A percentile compares a stretch with the other conserved stretches of the same genome.
Evolutionary conservation across 2,888 invertebrate genomes (phyloP).

Genomic region (Calameuta filiformis): DNA sequence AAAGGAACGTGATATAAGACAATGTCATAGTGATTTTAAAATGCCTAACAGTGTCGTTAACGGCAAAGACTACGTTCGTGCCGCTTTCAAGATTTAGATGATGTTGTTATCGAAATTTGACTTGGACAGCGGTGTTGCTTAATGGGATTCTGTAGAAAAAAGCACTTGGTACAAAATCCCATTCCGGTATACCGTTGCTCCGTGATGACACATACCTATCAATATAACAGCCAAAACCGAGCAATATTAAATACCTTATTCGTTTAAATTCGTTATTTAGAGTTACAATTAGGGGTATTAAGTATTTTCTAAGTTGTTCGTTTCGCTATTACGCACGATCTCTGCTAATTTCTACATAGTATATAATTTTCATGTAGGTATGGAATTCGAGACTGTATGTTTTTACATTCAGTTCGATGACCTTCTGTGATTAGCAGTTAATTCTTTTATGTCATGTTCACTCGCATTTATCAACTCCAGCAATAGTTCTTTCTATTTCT

Average conservation of each 20-base stretch:
- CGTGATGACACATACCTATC: conserved; percentile 38
- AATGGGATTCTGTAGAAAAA: conserved; percentile 26
- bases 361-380: conserved; percentile 20
- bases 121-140: neutral
- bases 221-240: conserved; percentile 47
- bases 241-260: conserved; percentile 42
- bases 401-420: conserved; percentile 3
- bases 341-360: conserved; percentile 31
- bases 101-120: neutral
- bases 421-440: neutral
- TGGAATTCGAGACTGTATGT: conserved; percentile 7
- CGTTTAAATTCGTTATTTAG: conserved; percentile 40
- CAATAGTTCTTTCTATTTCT: neutral
- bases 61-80: neutral
- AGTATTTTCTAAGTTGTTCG: conserved; percentile 23
- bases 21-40: neutral
- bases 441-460: neutral
- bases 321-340: conserved; percentile 26
- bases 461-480: neutral
- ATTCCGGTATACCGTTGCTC: conserved; percentile 29
- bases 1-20: neutral
- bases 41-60: neutral
- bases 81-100: neutral
- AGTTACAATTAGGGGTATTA: conserved; percentile 34
- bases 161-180: conserved; percentile 18